Base-by-base conservation (phyloP, 2,888 invertebrate species). In the Mythimna loreyi region DNA sequence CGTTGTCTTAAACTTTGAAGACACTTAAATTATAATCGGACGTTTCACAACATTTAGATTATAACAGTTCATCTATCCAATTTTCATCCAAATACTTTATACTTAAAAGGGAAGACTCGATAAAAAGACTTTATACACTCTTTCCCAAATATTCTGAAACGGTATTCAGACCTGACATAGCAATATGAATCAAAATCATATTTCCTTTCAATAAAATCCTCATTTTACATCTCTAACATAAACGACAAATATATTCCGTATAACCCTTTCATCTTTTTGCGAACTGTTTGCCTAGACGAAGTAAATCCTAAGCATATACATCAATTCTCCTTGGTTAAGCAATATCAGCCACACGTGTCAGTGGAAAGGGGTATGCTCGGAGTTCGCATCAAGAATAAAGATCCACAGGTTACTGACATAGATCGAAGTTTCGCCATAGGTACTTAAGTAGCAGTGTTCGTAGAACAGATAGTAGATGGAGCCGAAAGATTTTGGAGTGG, bases 151-250 rank as follows among this genome's bases (percentile, higher is more conserved):
- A 58, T 30, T 63, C 40, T 5, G 47, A 47, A 49, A 25, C 23
- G 25, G 21, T 50, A 33, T 69, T 33, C 33, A 8, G 33, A 47
- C 28, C 21, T 59, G 19, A 19, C 60, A 61, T n/a, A 13, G 11
- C 43, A 52, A 72, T 72, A 33, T 19, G 49, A 50, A 25, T 25
- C 19, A n/a, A 28, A 62, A 72, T 56, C n/a, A 25, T 40, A 75
- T 74, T 71, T 50, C 33, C 56, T 74, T 65, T 57, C 67, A 59
- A 55, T 67, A 67, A 43, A 56, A 50, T 23, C 21, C 43, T 6
- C 25, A 36, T 28, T 64, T 73, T 36, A 30, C 30, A n/a, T 30
- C 13, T 9, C 13, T 47, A 43, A 68, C 1, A 43, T 69, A 62
- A 49, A 61, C 30, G 25, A 30, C 49, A 59, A 50, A 60, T 65